Evolutionary conservation across 2,888 invertebrate species (phyloP).

Genomic region (Orthosia cruda): DNA sequence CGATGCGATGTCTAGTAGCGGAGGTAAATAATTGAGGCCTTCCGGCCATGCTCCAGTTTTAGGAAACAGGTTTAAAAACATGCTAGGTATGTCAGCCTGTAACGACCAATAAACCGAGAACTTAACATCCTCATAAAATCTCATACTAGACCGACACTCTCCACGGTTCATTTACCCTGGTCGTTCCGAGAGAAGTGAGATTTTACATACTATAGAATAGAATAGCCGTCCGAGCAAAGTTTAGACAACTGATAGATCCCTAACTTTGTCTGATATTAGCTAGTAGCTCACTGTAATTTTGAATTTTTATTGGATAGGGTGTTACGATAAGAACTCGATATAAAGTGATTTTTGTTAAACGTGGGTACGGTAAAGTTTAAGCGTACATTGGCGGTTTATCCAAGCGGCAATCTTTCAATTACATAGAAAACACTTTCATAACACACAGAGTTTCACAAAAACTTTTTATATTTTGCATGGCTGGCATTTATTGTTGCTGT

Average conservation of each 20-base stretch:
- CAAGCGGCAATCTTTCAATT: constrained; percentile 59
- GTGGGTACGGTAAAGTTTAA: constrained; percentile 37
- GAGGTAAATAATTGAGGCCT: constrained; percentile 78
- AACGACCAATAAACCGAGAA: constrained; percentile 62
- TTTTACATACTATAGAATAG: constrained; percentile 66
- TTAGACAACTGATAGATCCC: no score
- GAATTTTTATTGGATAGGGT: constrained; percentile 62
- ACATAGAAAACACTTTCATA: constrained; percentile 30
- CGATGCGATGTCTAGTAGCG: constrained; percentile 52
- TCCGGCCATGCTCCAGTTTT: constrained; percentile 76
- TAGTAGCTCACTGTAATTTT: constrained; percentile 62
- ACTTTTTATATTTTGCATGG: constrained; percentile 8
- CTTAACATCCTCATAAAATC: constrained; percentile 52
- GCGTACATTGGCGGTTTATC: constrained; percentile 39
- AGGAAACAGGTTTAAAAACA: constrained; percentile 77
- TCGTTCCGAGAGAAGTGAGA: constrained; percentile 50
- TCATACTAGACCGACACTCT: constrained; percentile 19
- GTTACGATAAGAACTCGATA: constrained; percentile 66
- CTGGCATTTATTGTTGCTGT: constrained; percentile 18
- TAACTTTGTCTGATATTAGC: no score
- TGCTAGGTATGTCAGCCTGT: constrained; percentile 56
- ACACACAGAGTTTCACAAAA: constrained; percentile 6
- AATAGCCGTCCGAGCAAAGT: constrained; percentile 65
- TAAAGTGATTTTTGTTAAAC: constrained; percentile 63
- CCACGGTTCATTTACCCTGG: constrained; percentile 43